phyloP scores from a whole-genome alignment of 2,113 vertebrate genomes.

The Gymnogyps californianus region DNA sequence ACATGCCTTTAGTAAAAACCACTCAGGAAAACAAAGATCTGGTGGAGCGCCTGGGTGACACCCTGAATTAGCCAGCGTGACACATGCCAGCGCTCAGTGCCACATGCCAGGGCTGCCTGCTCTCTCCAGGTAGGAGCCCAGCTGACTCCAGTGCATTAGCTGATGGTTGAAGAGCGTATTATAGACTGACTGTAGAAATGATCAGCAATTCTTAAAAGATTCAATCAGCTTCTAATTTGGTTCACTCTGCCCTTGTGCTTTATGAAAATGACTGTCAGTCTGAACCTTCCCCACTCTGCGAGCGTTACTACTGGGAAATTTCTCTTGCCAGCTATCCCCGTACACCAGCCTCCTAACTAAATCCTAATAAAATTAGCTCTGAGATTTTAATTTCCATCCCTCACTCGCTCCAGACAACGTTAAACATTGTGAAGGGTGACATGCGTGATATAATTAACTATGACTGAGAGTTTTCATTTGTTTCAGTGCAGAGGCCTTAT shows the following conservation, averaged over 20 bases:
- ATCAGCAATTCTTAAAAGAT: slow-evolving; percentile 10
- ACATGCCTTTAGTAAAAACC: not conserved
- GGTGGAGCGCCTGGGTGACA: accelerated
- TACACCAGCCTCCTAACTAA: not conserved
- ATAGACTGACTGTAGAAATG: not conserved
- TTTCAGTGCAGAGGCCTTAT: not conserved
- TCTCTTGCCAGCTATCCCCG: not conserved
- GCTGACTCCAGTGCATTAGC: not conserved
- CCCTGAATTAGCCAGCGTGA: not conserved
- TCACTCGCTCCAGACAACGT: slow-evolving; percentile 17
- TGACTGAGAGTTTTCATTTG: slow-evolving; percentile 28
- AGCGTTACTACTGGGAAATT: slow-evolving; percentile 5
- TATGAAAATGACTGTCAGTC: not conserved
- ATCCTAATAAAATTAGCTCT: slow-evolving; percentile 11
- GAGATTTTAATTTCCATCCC: slow-evolving; percentile 46
- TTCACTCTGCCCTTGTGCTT: not conserved
- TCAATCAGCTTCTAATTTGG: not conserved
- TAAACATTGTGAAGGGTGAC: not conserved
- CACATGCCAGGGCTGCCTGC: not conserved
- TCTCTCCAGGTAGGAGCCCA: not conserved
- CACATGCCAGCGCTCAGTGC: not conserved
- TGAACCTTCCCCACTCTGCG: not conserved
- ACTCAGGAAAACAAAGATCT: not conserved
- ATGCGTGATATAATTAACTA: not conserved
- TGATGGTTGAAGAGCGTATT: not conserved